A percentile compares a stretch with the other conserved stretches of the same genome.
Evolutionary conservation across 35 echinoderm and acorn worm species (phyloP).

Genomic region (Heliocidaris tuberculata): DNA sequence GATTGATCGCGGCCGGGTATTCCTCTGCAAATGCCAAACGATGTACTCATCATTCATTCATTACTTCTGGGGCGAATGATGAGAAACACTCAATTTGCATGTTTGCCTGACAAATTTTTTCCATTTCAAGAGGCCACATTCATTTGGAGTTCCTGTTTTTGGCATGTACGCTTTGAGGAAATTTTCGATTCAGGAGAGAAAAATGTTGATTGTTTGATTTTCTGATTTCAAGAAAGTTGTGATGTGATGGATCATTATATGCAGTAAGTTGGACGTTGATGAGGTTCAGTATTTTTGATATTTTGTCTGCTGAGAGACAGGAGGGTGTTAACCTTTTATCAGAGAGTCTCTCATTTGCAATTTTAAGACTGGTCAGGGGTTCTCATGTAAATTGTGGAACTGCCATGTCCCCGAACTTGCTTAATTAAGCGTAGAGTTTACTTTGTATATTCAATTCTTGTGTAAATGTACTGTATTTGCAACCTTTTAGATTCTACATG

Average conservation of each 20-base stretch:
- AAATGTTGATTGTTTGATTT: not conserved
- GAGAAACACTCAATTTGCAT: not conserved
- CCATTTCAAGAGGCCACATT: not conserved
- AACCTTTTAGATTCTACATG: too few species aligned
- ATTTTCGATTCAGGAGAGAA: not conserved
- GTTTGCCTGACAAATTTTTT: not conserved
- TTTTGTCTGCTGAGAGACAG: too few species aligned
- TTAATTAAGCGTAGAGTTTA: too few species aligned
- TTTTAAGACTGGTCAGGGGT: too few species aligned
- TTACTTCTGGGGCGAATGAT: not conserved
- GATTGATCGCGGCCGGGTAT: conserved; percentile 7
- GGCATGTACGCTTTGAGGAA: not conserved
- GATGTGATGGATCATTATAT: not conserved
- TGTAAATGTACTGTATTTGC: too few species aligned
- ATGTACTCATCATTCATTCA: conserved; percentile 11
- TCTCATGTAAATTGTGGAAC: too few species aligned
- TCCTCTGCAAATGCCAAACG: not conserved
- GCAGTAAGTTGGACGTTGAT: not conserved
- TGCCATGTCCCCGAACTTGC: too few species aligned
- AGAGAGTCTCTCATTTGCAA: too few species aligned
- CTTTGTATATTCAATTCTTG: too few species aligned
- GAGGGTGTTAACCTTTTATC: too few species aligned
- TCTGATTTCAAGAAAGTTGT: not conserved
- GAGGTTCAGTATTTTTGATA: too few species aligned
- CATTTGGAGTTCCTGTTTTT: not conserved